These are phyloP conservation scores for Tenebrio molitor DNA, from an alignment of 1,140 invertebrate species.

Conservation along the genomic window DNA sequence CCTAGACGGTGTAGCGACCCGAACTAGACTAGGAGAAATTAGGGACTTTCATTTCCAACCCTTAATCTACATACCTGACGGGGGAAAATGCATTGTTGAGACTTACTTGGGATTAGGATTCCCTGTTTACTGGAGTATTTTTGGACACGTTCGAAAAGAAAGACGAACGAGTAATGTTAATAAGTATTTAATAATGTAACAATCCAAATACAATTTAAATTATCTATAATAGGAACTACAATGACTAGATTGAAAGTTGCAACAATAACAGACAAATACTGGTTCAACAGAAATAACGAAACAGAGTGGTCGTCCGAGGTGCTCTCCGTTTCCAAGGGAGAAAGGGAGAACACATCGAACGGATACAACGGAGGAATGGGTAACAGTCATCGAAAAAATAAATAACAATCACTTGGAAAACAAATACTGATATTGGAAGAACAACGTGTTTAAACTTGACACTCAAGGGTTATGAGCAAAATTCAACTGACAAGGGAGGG, in stretches of 20 bases:
- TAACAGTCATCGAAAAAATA: conserved; percentile 37
- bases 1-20: no score
- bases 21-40: no score
- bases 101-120: no score
- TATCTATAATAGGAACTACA: conserved; percentile 23
- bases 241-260: conserved; percentile 7
- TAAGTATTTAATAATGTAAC: conserved; percentile 51
- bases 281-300: background rate
- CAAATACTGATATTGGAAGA: conserved; percentile 25
- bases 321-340: no score
- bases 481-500: no score
- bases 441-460: background rate
- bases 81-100: no score
- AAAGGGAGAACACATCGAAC: no score
- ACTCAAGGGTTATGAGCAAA: background rate
- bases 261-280: conserved; percentile 15
- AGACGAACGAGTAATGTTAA: conserved; percentile 31
- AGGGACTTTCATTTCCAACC: no score
- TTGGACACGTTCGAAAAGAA: no score
- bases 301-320: background rate
- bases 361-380: conserved; percentile 3
- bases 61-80: no score
- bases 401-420: background rate
- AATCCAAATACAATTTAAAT: conserved; percentile 54
- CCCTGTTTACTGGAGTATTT: no score